phyloP scores from a whole-genome alignment of 2,888 invertebrate genomes.

The Drosophila cyrtoloma region DNA sequence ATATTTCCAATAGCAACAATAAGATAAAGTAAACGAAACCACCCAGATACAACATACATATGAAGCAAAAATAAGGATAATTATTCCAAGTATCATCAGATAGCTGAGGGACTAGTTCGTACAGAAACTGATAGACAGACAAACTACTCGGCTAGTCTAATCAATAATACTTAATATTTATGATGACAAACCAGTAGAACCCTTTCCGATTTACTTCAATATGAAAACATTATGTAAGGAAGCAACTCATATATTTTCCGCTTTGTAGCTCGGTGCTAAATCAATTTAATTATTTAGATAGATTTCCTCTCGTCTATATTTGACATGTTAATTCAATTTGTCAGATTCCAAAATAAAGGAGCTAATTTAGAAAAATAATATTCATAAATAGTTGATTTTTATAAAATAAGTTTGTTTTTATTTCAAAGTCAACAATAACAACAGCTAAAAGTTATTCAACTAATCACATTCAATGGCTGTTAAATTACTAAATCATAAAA shows the following conservation, averaged over 20 bases:
- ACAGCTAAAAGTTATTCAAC: conserved; percentile 39
- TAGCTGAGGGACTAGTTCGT: background rate
- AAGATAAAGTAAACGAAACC: background rate
- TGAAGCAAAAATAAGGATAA: background rate
- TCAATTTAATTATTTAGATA: background rate
- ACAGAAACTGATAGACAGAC: background rate
- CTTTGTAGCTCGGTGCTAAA: too few species aligned
- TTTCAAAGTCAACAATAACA: conserved; percentile 59
- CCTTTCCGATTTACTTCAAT: too few species aligned
- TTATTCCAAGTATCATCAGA: background rate
- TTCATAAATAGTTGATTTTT: background rate
- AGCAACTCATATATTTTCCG: too few species aligned
- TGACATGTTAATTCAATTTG: background rate
- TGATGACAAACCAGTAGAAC: background rate
- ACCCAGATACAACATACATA: background rate
- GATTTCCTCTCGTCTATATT: background rate
- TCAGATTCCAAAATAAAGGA: background rate
- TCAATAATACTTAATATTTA: background rate
- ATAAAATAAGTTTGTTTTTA: conserved; percentile 1
- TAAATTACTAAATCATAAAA: conserved; percentile 5
- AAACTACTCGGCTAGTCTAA: background rate
- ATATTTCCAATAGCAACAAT: background rate
- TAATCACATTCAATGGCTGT: conserved; percentile 65
- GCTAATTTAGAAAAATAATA: too few species aligned
- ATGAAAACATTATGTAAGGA: too few species aligned